Evolutionary conservation across 2,888 invertebrate genomes (phyloP).

Genomic region (Ptilodon capucinus): DNA sequence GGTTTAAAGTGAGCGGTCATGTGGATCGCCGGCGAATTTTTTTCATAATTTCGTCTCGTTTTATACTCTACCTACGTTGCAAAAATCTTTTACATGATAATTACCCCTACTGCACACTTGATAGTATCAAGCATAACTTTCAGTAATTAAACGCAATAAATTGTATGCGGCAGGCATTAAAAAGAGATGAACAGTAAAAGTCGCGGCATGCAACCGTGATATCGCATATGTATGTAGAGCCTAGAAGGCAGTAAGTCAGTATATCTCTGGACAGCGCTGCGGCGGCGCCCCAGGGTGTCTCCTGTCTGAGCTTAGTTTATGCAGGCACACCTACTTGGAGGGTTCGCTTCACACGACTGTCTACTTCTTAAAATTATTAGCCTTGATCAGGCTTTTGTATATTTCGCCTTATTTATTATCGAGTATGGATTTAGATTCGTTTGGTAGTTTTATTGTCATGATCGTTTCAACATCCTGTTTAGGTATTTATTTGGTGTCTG

Average conservation of each 20-base stretch:
- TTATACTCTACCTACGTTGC: no score
- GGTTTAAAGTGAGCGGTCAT: conserved; percentile 20
- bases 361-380: conserved; percentile 55
- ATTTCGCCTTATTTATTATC: conserved; percentile 44
- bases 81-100: no score
- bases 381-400: conserved; percentile 47
- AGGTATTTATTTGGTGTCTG: background rate
- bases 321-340: conserved; percentile 50
- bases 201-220: conserved; percentile 23
- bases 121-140: background rate
- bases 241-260: conserved; percentile 44
- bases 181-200: conserved; percentile 29
- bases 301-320: conserved; percentile 59
- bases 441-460: conserved; percentile 21
- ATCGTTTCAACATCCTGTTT: conserved; percentile 4
- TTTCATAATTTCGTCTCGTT: no score
- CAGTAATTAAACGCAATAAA: conserved; percentile 12
- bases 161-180: conserved; percentile 28
- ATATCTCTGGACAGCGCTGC: conserved; percentile 44
- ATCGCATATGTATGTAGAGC: conserved; percentile 19
- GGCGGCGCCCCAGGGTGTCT: conserved; percentile 55
- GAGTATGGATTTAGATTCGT: conserved; percentile 35
- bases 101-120: no score
- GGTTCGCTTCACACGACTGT: conserved; percentile 55
- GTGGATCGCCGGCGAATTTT: conserved; percentile 24